phyloP scores from a whole-genome alignment of 2,888 invertebrate genomes.

The Thecophora atra region DNA sequence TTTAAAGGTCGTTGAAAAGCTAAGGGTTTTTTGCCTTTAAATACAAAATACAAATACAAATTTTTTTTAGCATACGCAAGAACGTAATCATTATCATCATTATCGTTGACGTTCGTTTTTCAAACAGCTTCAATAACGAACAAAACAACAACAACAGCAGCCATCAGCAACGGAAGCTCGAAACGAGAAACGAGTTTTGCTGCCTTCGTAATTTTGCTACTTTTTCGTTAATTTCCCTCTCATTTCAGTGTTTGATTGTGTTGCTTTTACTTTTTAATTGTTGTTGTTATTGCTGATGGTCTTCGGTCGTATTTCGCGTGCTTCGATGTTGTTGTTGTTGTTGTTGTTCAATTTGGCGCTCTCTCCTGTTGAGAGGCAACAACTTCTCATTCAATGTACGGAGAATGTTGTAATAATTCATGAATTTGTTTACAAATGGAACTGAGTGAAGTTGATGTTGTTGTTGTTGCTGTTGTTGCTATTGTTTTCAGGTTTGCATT shows the following conservation, averaged over 20 bases:
- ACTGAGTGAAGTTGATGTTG: neutral
- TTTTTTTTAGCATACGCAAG: too few species aligned
- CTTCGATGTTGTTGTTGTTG: too few species aligned
- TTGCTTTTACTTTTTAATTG: neutral
- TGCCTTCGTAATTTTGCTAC: neutral
- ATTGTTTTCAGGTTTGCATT: neutral
- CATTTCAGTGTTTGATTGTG: neutral
- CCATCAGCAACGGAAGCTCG: neutral
- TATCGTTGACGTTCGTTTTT: too few species aligned
- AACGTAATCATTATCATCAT: too few species aligned
- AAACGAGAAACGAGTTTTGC: neutral
- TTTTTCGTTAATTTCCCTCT: neutral
- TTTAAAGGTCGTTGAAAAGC: too few species aligned
- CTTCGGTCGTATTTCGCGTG: neutral
- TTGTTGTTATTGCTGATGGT: neutral
- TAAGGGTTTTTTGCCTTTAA: too few species aligned
- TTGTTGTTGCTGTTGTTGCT: neutral
- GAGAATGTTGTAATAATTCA: neutral
- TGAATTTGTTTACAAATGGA: conserved; percentile 1
- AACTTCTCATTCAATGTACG: neutral
- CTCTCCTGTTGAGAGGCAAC: neutral
- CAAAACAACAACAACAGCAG: neutral
- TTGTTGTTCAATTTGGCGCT: neutral
- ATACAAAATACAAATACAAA: too few species aligned
- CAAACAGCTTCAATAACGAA: too few species aligned